phyloP scores from a whole-genome alignment of 2,113 vertebrate genomes.

The Poeciliopsis occidentalis region DNA sequence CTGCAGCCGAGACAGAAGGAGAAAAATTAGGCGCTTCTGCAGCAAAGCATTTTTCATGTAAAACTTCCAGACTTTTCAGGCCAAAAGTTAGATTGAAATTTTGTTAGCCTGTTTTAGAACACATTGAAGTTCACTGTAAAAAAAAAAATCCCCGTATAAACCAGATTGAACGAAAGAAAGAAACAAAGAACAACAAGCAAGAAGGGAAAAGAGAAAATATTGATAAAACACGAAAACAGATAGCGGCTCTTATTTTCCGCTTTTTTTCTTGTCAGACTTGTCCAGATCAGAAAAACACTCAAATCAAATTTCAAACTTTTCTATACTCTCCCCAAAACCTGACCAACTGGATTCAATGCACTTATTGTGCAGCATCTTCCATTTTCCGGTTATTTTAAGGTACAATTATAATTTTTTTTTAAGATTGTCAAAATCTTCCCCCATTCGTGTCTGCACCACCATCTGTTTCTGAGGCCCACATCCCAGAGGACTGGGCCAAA shows the following conservation, averaged over 20 bases:
- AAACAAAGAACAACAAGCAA: background rate
- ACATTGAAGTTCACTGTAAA: too few species aligned
- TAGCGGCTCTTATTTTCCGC: background rate
- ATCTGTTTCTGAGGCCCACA: slow-evolving; percentile 77
- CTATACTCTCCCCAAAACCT: background rate
- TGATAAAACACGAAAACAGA: too few species aligned
- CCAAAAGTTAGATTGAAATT: too few species aligned
- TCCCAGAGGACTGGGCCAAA: slow-evolving; percentile 78
- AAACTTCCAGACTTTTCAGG: background rate
- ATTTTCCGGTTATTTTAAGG: slow-evolving; percentile 23
- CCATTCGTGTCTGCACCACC: slow-evolving; percentile 76
- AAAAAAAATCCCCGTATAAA: background rate
- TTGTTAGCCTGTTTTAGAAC: too few species aligned
- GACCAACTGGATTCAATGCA: slow-evolving; percentile 25
- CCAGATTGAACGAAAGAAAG: background rate
- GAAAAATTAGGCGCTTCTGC: slow-evolving; percentile 4
- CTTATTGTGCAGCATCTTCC: slow-evolving; percentile 26
- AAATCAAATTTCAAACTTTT: too few species aligned
- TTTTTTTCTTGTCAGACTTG: background rate
- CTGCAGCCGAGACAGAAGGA: slow-evolving; percentile 67
- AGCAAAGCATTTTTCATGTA: background rate
- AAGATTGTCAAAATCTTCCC: slow-evolving; percentile 42
- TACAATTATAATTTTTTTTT: slow-evolving; percentile 19
- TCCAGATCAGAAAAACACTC: background rate
- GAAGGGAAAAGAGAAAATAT: too few species aligned